Conservation (phyloP, 2,113 vertebrate genomes). For the Archilochus colubris region DNA sequence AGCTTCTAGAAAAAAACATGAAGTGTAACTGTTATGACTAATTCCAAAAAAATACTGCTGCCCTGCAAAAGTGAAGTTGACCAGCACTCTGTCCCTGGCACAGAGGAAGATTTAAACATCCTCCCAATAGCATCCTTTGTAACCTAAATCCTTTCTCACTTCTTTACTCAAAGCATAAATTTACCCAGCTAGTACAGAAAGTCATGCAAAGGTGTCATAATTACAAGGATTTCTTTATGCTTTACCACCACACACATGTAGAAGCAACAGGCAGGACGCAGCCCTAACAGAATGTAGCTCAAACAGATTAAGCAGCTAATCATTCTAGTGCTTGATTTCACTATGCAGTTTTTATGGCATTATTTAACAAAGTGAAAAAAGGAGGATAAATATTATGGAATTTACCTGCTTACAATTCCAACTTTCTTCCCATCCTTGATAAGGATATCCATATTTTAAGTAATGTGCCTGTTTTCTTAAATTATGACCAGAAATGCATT, state of each 20-base stretch:
- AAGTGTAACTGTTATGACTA: background rate
- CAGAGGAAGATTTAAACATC: background rate
- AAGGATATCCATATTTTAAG: background rate
- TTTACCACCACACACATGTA: background rate
- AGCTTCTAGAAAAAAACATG: background rate
- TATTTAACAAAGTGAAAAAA: background rate
- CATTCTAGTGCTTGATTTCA: background rate
- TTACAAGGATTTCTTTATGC: background rate
- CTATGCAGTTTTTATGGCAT: background rate
- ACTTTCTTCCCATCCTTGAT: background rate
- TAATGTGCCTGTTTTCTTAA: background rate
- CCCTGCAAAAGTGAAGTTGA: background rate
- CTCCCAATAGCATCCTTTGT: fast-evolving
- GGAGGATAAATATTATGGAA: background rate
- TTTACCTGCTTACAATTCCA: background rate
- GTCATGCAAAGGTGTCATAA: background rate
- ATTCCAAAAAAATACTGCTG: background rate
- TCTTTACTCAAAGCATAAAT: background rate
- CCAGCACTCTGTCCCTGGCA: background rate
- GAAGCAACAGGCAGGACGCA: background rate
- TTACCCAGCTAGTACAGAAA: background rate
- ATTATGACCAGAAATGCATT: background rate
- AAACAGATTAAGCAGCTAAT: background rate
- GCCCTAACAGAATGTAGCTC: background rate
- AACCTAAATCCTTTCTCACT: background rate